Evolutionary conservation across 2,113 vertebrate species (phyloP).

Genomic region (Haemorhous mexicanus): DNA sequence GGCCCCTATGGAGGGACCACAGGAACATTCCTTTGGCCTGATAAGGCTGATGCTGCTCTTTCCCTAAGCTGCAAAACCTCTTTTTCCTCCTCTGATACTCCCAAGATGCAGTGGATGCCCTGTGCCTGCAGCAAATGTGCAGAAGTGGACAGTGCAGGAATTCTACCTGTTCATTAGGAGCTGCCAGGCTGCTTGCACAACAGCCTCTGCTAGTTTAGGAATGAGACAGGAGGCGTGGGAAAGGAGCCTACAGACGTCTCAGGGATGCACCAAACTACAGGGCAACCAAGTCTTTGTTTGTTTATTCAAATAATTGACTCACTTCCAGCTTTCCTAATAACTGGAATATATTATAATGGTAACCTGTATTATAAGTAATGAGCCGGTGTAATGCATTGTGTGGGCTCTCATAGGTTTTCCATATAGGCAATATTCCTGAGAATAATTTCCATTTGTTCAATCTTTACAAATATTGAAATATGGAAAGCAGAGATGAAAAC

Average conservation of each 20-base stretch:
- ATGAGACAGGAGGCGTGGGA: slow-evolving; percentile 60
- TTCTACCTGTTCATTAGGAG: slow-evolving; percentile 32
- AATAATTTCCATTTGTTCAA: neutral
- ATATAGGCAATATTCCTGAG: neutral
- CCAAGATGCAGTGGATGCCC: neutral
- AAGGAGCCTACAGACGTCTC: slow-evolving; percentile 8
- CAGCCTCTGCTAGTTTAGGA: slow-evolving; percentile 36
- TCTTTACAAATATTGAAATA: neutral
- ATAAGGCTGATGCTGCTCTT: neutral
- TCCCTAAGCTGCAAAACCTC: neutral
- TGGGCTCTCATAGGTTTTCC: neutral
- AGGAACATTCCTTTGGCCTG: neutral
- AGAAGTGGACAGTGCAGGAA: neutral
- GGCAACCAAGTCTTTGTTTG: slow-evolving; percentile 42
- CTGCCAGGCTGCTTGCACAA: slow-evolving; percentile 46
- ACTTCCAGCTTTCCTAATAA: slow-evolving; percentile 51
- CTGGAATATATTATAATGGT: neutral
- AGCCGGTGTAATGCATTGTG: accelerated
- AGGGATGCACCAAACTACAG: neutral
- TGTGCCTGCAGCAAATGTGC: neutral
- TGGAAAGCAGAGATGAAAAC: neutral
- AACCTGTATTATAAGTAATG: neutral
- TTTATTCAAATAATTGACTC: slow-evolving; percentile 58
- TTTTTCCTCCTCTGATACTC: neutral
- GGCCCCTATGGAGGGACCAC: neutral